These are phyloP conservation scores for Harpagoxenus sublaevis DNA, from an alignment of 2,888 invertebrate species.

Conservation along the genomic window DNA sequence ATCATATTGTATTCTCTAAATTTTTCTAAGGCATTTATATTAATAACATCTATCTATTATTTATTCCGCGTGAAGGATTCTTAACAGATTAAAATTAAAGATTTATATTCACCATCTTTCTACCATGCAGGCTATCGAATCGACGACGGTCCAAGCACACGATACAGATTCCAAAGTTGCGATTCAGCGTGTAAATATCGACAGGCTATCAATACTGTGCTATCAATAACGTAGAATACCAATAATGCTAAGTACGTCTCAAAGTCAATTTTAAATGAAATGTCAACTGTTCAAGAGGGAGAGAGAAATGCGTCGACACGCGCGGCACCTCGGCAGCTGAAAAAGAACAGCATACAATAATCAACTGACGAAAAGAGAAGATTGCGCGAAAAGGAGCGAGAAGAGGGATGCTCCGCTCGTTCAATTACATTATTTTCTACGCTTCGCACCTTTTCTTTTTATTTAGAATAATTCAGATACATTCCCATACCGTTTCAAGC, in stretches of 20 bases:
- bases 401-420: neutral
- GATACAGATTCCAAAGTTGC: neutral
- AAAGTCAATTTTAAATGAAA: neutral
- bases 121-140: neutral
- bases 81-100: neutral
- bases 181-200: neutral
- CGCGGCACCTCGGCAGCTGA: neutral
- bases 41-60: neutral
- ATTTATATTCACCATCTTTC: neutral
- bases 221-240: neutral
- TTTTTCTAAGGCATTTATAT: neutral
- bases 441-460: neutral
- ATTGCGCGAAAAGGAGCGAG: neutral
- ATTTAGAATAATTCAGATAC: too few relatives aligned
- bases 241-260: neutral
- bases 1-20: neutral
- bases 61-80: neutral
- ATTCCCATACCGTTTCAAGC: neutral
- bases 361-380: neutral
- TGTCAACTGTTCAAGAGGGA: neutral
- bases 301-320: neutral
- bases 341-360: neutral
- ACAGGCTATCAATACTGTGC: neutral
- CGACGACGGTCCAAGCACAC: neutral
- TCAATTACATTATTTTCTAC: neutral